These are phyloP conservation scores for Recurvirostra avosetta DNA, from an alignment of 2,113 vertebrate genomes.

Conservation along the genomic window DNA sequence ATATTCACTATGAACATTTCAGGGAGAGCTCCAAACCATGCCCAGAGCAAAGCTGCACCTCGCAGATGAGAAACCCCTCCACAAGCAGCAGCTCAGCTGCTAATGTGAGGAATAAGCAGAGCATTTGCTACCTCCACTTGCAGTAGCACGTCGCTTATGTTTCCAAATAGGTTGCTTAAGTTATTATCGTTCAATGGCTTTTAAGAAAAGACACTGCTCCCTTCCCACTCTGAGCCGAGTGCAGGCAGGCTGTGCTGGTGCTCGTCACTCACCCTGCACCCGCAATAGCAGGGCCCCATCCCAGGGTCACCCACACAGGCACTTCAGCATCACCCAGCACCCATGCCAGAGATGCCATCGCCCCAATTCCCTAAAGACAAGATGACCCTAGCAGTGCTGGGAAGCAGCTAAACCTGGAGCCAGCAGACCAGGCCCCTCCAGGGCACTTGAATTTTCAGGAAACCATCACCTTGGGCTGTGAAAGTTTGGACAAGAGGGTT, in stretches of 20 bases:
- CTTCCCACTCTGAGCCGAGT: background rate
- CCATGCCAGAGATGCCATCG: background rate
- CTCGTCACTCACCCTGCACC: rapidly evolving
- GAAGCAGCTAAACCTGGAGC: background rate
- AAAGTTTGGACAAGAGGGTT: background rate
- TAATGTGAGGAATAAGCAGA: background rate
- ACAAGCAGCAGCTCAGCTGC: rapidly evolving
- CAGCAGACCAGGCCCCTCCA: background rate
- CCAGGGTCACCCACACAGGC: rapidly evolving
- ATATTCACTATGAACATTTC: rapidly evolving
- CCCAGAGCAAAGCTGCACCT: rapidly evolving
- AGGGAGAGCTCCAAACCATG: background rate
- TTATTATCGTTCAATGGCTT: background rate
- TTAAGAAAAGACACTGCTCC: background rate
- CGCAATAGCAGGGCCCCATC: too few species aligned
- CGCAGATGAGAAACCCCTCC: background rate
- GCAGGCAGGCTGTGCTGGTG: too few species aligned
- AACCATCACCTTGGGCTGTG: background rate
- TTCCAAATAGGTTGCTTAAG: background rate
- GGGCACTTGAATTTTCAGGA: conserved; percentile 6
- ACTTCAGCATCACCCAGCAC: background rate
- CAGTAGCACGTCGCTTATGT: rapidly evolving
- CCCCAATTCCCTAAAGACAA: background rate
- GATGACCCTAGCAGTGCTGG: background rate
- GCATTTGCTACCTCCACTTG: background rate